A percentile compares a stretch with the other conserved stretches of the same genome.
Conservation (phyloP, 2,888 invertebrate species). For the Calameuta idolon region DNA sequence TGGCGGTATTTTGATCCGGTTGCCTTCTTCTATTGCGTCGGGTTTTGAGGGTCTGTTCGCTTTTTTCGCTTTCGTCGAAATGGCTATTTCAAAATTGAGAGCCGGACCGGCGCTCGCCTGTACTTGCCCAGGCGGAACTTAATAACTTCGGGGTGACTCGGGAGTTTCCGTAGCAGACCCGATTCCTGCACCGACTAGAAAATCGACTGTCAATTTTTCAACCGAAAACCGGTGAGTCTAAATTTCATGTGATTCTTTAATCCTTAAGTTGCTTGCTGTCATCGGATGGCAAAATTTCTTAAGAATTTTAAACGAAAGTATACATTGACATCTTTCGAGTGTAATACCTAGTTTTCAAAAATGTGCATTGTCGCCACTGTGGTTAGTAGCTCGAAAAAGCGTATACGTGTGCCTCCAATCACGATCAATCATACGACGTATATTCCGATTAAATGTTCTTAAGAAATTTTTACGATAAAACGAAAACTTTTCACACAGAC, state of each 20-base stretch:
- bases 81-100: conserved; percentile 83
- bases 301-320: not conserved
- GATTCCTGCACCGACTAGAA: not conserved
- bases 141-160: conserved; percentile 31
- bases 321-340: not conserved
- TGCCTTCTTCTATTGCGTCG: conserved; percentile 79
- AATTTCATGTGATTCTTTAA: conserved; percentile 7
- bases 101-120: conserved; percentile 69
- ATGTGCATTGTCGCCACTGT: not conserved
- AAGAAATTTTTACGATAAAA: not conserved
- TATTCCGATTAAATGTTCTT: not conserved
- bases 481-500: not conserved
- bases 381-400: not conserved
- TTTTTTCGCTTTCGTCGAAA: conserved; percentile 67
- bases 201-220: conserved; percentile 21
- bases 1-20: conserved; percentile 68
- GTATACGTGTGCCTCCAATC: not conserved
- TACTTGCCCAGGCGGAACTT: conserved; percentile 59
- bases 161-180: conserved; percentile 57
- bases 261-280: not conserved
- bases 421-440: not conserved
- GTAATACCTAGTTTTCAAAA: not conserved
- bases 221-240: conserved; percentile 31
- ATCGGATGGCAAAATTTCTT: not conserved
- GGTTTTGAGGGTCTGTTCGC: conserved; percentile 75